Evolutionary conservation across 2,113 vertebrate genomes (phyloP).

Genomic region (Bungarus multicinctus): DNA sequence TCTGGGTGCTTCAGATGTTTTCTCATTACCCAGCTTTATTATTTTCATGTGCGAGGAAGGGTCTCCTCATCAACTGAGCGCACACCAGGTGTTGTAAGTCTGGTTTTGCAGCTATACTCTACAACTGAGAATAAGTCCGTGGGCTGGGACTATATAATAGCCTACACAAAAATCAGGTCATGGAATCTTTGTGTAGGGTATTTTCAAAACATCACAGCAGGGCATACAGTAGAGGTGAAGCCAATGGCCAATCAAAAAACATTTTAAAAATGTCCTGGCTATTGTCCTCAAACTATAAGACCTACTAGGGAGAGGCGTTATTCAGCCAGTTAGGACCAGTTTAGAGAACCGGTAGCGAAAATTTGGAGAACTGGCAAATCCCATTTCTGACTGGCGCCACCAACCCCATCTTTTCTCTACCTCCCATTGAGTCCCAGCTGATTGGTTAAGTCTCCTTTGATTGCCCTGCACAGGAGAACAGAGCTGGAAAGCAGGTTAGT

Average conservation of each 20-base stretch:
- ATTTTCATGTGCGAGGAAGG: slow-evolving; percentile 37
- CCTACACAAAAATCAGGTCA: background rate
- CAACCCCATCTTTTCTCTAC: too few relatives aligned
- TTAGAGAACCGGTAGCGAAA: too few relatives aligned
- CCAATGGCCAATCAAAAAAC: background rate
- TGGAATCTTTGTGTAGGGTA: background rate
- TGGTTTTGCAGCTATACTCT: slow-evolving; percentile 22
- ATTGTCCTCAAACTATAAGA: background rate
- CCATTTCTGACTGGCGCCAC: too few relatives aligned
- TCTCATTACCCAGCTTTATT: slow-evolving; percentile 66
- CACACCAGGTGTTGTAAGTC: slow-evolving; percentile 42
- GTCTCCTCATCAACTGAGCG: slow-evolving; percentile 56
- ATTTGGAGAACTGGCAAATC: too few relatives aligned
- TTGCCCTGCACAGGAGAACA: too few relatives aligned
- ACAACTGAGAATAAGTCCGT: slow-evolving; percentile 30
- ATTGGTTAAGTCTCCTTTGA: too few relatives aligned
- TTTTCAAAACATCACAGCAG: background rate
- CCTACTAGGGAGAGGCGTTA: too few relatives aligned
- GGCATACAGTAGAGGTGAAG: background rate
- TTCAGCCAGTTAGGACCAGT: too few relatives aligned
- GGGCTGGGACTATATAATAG: background rate
- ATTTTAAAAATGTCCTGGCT: background rate
- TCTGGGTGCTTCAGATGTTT: slow-evolving; percentile 51
- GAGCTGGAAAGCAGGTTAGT: too few relatives aligned
- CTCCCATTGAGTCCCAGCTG: too few relatives aligned